Percentiles rank a stretch among this genome's conserved stretches.
Conservation (phyloP, 2,888 invertebrate genomes). For the Dryomyza anilis region DNA sequence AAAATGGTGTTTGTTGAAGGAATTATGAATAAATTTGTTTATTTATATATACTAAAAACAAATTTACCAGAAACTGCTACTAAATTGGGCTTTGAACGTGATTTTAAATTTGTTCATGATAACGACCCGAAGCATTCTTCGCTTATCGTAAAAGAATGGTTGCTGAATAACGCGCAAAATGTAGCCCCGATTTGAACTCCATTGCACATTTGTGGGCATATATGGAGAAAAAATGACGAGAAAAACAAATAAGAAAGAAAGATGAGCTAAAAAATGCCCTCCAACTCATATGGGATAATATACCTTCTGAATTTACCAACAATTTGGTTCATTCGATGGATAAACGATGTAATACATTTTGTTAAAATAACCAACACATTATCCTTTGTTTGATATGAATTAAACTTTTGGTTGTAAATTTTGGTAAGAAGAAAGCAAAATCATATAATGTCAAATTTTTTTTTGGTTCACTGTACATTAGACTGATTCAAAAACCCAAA, state of each 20-base stretch:
- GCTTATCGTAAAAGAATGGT: background rate
- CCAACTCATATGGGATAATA: background rate
- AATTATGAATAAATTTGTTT: background rate
- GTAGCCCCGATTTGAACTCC: background rate
- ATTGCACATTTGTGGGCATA: background rate
- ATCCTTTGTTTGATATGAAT: no score
- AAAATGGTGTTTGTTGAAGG: no score
- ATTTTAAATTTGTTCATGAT: no score
- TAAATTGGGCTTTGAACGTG: background rate
- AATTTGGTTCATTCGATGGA: background rate
- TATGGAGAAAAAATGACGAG: no score
- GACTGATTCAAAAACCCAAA: no score
- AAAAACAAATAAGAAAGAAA: no score
- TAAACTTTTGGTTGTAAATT: no score
- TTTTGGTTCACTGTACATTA: no score
- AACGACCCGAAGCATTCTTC: background rate
- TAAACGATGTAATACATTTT: background rate
- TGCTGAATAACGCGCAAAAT: background rate
- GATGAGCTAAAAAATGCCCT: background rate
- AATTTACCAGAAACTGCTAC: background rate
- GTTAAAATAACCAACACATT: no score
- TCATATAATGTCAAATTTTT: no score
- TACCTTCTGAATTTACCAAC: background rate
- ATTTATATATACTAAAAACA: no score
- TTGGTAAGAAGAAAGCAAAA: no score